Conservation (phyloP, 2,888 invertebrate species). For the Shargacucullia verbasci region DNA sequence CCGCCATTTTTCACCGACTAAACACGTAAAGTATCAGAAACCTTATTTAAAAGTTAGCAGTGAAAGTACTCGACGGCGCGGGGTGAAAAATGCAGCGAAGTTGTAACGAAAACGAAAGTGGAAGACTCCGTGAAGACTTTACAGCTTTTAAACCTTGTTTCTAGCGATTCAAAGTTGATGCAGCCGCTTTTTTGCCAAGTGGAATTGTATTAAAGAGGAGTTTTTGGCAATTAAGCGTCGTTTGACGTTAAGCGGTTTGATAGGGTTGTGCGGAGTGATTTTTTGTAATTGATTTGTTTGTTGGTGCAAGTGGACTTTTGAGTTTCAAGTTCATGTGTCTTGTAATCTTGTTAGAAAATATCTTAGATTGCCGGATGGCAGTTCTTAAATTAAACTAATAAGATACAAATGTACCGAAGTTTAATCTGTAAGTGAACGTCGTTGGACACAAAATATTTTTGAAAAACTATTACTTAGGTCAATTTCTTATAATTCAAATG, state of each 20-base stretch:
- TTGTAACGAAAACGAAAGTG: conserved; percentile 79
- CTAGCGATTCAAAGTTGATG: conserved; percentile 56
- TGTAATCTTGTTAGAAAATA: not conserved
- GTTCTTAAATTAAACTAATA: too few relatives aligned
- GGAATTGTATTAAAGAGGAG: conserved; percentile 35
- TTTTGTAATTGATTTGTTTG: not conserved
- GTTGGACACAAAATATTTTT: too few relatives aligned
- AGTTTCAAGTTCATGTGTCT: too few relatives aligned
- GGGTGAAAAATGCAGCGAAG: conserved; percentile 85
- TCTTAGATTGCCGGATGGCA: too few relatives aligned
- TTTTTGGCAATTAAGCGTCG: conserved; percentile 40
- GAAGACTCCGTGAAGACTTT: conserved; percentile 61
- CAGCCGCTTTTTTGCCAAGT: conserved; percentile 50
- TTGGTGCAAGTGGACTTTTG: too few relatives aligned
- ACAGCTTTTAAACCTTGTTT: conserved; percentile 59
- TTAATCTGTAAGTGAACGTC: too few relatives aligned
- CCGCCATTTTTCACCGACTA: conserved; percentile 14
- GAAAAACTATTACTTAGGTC: too few relatives aligned
- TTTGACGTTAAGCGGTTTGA: conserved; percentile 6
- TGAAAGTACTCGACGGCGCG: conserved; percentile 74
- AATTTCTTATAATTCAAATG: too few relatives aligned
- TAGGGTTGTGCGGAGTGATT: not conserved
- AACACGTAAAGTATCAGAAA: conserved; percentile 40
- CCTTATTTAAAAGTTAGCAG: conserved; percentile 73
- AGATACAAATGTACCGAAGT: too few relatives aligned